A percentile compares a stretch with the other conserved stretches of the same genome.
phyloP scores from a whole-genome alignment of 2,113 vertebrate genomes.

The Morone chrysops region DNA sequence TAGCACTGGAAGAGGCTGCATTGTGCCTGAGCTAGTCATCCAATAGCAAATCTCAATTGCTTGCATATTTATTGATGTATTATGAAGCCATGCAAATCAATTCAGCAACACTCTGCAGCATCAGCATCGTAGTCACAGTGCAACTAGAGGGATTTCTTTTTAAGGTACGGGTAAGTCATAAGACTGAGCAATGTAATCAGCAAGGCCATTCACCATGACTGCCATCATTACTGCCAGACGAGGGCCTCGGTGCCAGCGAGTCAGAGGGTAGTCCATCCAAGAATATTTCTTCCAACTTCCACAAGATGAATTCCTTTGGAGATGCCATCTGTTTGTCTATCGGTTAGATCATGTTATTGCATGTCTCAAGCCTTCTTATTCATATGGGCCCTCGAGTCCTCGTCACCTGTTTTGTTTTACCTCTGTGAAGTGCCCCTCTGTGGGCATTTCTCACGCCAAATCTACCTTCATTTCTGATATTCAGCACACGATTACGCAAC shows the following conservation, averaged over 20 bases:
- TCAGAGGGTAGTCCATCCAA: slow-evolving; percentile 73
- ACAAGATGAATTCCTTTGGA: slow-evolving; percentile 71
- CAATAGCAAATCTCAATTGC: slow-evolving; percentile 55
- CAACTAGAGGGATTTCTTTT: slow-evolving; percentile 5
- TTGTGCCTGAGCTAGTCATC: slow-evolving; percentile 40
- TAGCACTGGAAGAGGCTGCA: slow-evolving; percentile 27
- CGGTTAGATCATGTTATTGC: slow-evolving; percentile 59
- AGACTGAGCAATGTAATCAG: slow-evolving; percentile 60
- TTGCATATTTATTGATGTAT: slow-evolving; percentile 53
- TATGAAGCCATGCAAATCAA: slow-evolving; percentile 61
- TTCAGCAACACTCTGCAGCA: slow-evolving; percentile 43
- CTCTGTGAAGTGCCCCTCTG: slow-evolving; percentile 2
- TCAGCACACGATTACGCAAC: neutral
- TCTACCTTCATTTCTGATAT: neutral
- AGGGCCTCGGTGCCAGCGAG: slow-evolving; percentile 58
- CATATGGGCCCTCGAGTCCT: slow-evolving; percentile 11
- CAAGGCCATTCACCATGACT: slow-evolving; percentile 58
- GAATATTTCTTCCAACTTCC: slow-evolving; percentile 74
- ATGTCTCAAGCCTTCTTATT: slow-evolving; percentile 45
- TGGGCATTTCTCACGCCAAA: neutral
- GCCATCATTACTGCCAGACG: slow-evolving; percentile 62
- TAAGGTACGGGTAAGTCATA: slow-evolving; percentile 42
- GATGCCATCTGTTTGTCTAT: slow-evolving; percentile 81
- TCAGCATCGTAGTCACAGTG: slow-evolving; percentile 22
- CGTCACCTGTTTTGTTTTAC: neutral